These are phyloP conservation scores for Troides helena DNA, from an alignment of 2,888 invertebrate genomes.

Conservation along the genomic window DNA sequence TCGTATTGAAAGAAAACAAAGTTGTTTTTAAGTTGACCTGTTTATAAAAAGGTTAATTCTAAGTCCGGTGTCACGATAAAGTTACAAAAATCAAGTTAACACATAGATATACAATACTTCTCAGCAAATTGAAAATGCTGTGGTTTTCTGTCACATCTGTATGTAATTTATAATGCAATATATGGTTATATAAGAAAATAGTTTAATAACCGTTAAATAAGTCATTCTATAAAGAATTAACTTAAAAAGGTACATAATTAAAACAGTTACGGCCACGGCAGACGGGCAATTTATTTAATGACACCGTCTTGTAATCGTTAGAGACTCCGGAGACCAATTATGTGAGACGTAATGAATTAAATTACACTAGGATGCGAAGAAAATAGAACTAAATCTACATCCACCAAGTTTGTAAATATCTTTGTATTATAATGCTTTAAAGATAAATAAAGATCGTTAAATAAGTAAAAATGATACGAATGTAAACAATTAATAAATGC, in stretches of 20 bases:
- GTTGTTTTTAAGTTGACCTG: no score
- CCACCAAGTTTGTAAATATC: background rate
- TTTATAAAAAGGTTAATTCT: no score
- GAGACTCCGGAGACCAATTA: conserved; percentile 42
- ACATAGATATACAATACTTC: background rate
- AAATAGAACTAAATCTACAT: conserved; percentile 12
- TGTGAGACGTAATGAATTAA: conserved; percentile 36
- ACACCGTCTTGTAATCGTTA: conserved; percentile 42
- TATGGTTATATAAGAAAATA: no score
- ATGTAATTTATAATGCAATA: no score
- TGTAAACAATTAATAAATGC: background rate
- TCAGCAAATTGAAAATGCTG: background rate
- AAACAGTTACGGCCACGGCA: conserved; percentile 22
- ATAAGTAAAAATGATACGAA: background rate
- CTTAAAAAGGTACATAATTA: conserved; percentile 26
- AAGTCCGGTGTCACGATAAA: no score
- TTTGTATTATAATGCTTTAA: no score
- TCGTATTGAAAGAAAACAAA: no score
- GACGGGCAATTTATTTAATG: conserved; percentile 41
- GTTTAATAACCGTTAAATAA: background rate
- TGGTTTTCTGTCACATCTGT: background rate
- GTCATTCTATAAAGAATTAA: background rate
- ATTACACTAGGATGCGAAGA: conserved; percentile 30
- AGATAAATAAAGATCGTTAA: background rate
- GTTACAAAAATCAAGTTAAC: background rate